phyloP scores from a whole-genome alignment of 1,140 invertebrate species.

The Reticulitermes speratus region DNA sequence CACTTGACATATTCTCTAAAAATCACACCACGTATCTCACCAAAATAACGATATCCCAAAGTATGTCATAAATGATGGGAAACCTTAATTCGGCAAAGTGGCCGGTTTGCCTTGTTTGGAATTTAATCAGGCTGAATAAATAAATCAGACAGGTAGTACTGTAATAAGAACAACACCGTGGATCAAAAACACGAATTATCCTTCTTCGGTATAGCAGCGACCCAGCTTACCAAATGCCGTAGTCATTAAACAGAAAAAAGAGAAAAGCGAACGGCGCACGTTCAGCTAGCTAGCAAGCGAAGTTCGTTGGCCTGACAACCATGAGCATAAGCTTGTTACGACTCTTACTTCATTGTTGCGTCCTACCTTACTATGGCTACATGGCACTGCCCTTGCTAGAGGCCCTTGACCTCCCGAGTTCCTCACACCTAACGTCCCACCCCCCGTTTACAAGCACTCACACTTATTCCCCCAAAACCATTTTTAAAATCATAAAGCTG shows the following conservation, averaged over 20 bases:
- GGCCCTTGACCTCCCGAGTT: constrained; percentile 4
- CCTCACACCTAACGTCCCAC: neutral
- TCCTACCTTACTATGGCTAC: neutral
- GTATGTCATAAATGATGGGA: too few species aligned
- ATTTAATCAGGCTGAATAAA: too few species aligned
- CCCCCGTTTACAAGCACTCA: neutral
- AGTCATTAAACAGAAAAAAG: neutral
- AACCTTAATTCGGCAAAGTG: too few species aligned
- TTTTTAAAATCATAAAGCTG: neutral
- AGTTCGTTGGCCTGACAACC: neutral
- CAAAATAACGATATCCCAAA: too few species aligned
- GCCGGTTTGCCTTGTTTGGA: too few species aligned
- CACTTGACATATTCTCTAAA: too few species aligned
- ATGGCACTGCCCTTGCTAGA: neutral
- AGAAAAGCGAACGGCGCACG: neutral
- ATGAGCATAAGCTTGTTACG: neutral
- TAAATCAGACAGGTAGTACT: too few species aligned
- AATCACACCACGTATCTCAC: too few species aligned
- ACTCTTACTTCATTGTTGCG: neutral
- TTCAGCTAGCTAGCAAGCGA: neutral
- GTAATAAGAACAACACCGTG: too few species aligned
- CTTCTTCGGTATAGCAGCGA: neutral
- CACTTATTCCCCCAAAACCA: neutral
- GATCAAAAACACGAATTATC: neutral
- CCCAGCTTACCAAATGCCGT: neutral